These are phyloP conservation scores for Temnothorax unifasciatus DNA, from an alignment of 2,888 invertebrate species.

Conservation along the genomic window DNA sequence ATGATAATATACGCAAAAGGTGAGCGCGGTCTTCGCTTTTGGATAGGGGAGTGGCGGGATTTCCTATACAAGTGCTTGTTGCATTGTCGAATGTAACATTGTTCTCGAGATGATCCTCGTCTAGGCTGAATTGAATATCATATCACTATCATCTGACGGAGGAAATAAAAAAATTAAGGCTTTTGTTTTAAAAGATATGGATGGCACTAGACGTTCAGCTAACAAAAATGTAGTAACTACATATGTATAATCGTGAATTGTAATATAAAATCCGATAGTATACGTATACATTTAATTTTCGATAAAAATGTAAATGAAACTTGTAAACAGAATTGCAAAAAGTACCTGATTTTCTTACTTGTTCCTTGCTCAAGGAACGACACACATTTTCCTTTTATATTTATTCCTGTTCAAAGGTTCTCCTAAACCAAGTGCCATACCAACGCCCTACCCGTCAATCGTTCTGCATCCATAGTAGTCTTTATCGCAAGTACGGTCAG, in stretches of 20 bases:
- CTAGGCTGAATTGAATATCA: conserved; percentile 95
- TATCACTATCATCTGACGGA: conserved; percentile 89
- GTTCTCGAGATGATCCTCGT: conserved; percentile 90
- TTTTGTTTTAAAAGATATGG: not conserved
- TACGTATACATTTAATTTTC: too few species aligned
- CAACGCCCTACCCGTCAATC: conserved; percentile 85
- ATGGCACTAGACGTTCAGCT: not conserved
- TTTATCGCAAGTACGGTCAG: too few species aligned
- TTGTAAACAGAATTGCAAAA: not conserved
- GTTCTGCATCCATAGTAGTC: too few species aligned
- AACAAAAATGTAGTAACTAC: not conserved
- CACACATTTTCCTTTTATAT: conserved; percentile 82
- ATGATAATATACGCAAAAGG: too few species aligned
- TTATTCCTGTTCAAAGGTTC: conserved; percentile 88
- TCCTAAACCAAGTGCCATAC: conserved; percentile 93
- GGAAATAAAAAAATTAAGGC: conserved; percentile 16
- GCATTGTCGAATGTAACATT: conserved; percentile 63
- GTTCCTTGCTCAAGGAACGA: conserved; percentile 73
- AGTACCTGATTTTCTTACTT: conserved; percentile 78
- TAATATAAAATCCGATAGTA: not conserved
- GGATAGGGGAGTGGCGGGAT: too few species aligned
- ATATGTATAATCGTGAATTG: too few species aligned
- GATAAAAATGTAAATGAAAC: too few species aligned
- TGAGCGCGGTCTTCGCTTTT: too few species aligned
- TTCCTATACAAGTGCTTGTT: too few species aligned